These are phyloP conservation scores for Centropristis striata DNA, from an alignment of 2,113 vertebrate genomes.

Conservation along the genomic window DNA sequence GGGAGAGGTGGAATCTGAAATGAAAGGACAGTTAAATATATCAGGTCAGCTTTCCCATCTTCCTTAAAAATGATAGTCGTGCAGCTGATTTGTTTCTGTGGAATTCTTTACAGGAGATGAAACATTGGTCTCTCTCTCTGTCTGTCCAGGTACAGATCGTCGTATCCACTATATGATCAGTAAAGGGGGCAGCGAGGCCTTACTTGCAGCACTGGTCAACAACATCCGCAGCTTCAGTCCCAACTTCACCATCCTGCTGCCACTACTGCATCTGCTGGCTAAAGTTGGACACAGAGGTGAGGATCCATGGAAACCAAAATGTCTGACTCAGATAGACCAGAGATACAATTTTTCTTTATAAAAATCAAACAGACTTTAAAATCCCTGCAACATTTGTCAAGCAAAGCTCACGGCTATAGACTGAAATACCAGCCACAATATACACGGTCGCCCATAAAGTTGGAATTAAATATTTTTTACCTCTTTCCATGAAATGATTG, in stretches of 20 bases:
- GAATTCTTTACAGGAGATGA: not conserved
- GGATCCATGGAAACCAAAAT: conserved; percentile 1
- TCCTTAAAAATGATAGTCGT: not conserved
- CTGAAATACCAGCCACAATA: too few relatives aligned
- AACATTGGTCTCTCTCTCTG: not conserved
- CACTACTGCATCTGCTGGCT: conserved; percentile 89
- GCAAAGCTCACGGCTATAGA: too few relatives aligned
- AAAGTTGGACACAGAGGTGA: conserved; percentile 94
- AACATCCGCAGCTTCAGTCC: conserved; percentile 60
- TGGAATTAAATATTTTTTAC: too few relatives aligned
- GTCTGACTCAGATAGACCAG: too few relatives aligned
- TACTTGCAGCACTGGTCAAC: conserved; percentile 88
- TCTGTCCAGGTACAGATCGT: conserved; percentile 87
- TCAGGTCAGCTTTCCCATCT: not conserved
- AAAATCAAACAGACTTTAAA: too few relatives aligned
- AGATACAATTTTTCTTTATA: too few relatives aligned
- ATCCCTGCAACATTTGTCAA: too few relatives aligned
- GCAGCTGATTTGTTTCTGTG: not conserved
- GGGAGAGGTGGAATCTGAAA: too few relatives aligned
- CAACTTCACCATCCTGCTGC: conserved; percentile 86
- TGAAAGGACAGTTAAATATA: too few relatives aligned
- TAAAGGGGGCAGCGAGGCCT: conserved; percentile 92
- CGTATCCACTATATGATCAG: conserved; percentile 92
- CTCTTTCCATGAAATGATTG: too few relatives aligned
- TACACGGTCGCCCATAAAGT: too few relatives aligned